Percentiles rank a stretch among this genome's conserved stretches.
These are phyloP conservation scores for Coranthus polyacanthus DNA, from an alignment of 2,797 vertebrate species.

Conservation along the genomic window DNA sequence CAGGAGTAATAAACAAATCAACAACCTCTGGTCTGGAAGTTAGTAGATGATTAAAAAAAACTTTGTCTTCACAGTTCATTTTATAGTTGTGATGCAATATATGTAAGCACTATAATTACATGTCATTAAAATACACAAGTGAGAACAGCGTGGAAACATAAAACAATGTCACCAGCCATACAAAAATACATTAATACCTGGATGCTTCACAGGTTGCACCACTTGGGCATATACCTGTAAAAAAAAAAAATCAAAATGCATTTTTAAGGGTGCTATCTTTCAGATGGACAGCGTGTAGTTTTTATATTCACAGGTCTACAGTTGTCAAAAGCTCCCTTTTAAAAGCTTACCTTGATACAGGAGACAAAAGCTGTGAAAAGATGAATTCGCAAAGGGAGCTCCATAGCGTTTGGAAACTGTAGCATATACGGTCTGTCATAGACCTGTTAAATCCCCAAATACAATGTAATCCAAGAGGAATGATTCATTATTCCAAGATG, in stretches of 20 bases:
- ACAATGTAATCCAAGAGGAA: constrained; percentile 56
- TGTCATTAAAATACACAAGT: background rate
- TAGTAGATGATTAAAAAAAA: constrained; percentile 5
- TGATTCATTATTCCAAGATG: constrained; percentile 70
- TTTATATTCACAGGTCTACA: background rate
- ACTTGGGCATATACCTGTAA: constrained; percentile 81
- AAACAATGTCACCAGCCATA: constrained; percentile 3
- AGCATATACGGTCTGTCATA: constrained; percentile 14
- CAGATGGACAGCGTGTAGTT: background rate
- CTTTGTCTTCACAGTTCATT: constrained; percentile 4
- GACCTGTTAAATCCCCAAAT: constrained; percentile 59
- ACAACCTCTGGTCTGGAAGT: constrained; percentile 21
- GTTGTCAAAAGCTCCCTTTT: background rate
- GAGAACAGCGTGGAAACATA: background rate
- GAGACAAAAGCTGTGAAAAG: constrained; percentile 72
- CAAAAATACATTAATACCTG: constrained; percentile 77
- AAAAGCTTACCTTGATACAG: constrained; percentile 76
- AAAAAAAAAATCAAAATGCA: constrained; percentile 49
- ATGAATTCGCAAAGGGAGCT: constrained; percentile 66
- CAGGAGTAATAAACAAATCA: constrained; percentile 25
- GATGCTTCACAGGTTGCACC: constrained; percentile 75
- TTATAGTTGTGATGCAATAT: background rate
- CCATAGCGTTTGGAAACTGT: constrained; percentile 69
- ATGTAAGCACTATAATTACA: background rate
- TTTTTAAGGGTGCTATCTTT: constrained; percentile 18